A percentile compares a stretch with the other conserved stretches of the same genome.
These are phyloP conservation scores for Pseudomyrmex gracilis DNA, from an alignment of 1,140 invertebrate genomes.

Conservation along the genomic window DNA sequence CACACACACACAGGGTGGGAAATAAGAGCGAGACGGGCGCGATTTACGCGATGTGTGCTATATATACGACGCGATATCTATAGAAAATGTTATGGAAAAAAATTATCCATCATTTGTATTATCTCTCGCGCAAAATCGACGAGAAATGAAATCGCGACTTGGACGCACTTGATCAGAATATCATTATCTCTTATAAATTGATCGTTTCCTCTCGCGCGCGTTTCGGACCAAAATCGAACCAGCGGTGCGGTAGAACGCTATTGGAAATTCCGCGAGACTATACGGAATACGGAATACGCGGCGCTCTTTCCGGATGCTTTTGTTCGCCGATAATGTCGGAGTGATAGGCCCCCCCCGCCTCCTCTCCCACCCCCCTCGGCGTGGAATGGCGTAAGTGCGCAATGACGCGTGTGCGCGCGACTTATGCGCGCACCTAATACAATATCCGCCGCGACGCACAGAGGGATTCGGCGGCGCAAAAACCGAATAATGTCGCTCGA, in stretches of 20 bases:
- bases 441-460: conserved; percentile 3
- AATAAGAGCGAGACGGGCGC: background rate
- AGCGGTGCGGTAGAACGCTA: conserved; percentile 50
- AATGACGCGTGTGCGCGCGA: conserved; percentile 43
- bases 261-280: conserved; percentile 65
- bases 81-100: background rate
- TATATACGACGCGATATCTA: background rate
- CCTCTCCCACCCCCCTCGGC: background rate
- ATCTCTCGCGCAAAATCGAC: too few species aligned
- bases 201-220: conserved; percentile 3
- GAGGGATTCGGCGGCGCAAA: background rate
- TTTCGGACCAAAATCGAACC: conserved; percentile 53
- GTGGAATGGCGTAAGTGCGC: conserved; percentile 28
- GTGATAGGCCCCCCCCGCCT: background rate
- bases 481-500: conserved; percentile 34
- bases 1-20: too few species aligned
- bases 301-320: conserved; percentile 49
- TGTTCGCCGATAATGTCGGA: conserved; percentile 42
- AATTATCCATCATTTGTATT: too few species aligned
- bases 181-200: conserved; percentile 21
- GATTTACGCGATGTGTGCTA: background rate
- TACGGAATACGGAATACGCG: conserved; percentile 44
- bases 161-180: background rate
- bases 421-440: conserved; percentile 45
- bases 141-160: background rate